Evolutionary conservation across 2,797 vertebrate species (phyloP), one percentile per base, ranked within the genome.

Genomic region (Heterohyrax brucei): DNA sequence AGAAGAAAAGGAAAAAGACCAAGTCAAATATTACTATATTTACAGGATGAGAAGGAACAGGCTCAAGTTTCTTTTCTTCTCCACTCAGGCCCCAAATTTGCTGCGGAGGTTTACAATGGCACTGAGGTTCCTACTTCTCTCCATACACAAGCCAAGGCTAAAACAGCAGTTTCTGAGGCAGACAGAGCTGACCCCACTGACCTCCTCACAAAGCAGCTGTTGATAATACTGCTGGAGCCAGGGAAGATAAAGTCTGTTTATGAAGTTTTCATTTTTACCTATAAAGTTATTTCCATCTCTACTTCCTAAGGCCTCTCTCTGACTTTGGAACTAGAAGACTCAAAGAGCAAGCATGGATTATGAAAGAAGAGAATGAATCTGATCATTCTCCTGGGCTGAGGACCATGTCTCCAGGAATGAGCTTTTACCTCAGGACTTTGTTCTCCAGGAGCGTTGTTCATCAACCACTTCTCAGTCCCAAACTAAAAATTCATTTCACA

Each of bases 251-350:
- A 28, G 28, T 22, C 75, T 72, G 5, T n/a, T 78, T 44, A 59
- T 5, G 1, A 87, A 84, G 81, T 89, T 84, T 78, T 84, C 86
- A 75, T 75, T 91, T 88, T 79, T 44, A 64, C 75, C 46, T 87
- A 4, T 75, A 33, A 95, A 62, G 82, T 24, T 90, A 8, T 26
- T 68, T 73, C 85, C 72, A 50, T n/a, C 46, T 24, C 44, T 56
- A n/a, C 0, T n/a, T 77, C 70, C 46, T 33, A 77, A 90, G 22
- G 70, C 30, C 30, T 91, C 50, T 66, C 30, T 91, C 50, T 66
- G 33, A 73, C 64, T 88, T 19, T 93, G 39, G 33, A 93, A 87
- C n/a, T n/a, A 78, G 53, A 93, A 95, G 46, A 39, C 86, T 96
- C 39, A 18, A 88, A 90, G 53, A 89, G 80, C 56, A 80, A 93